A percentile compares a stretch with the other conserved stretches of the same genome.
These are phyloP conservation scores for Eulemur coronatus DNA, from an alignment of 2,797 vertebrate genomes.

Conservation along the genomic window DNA sequence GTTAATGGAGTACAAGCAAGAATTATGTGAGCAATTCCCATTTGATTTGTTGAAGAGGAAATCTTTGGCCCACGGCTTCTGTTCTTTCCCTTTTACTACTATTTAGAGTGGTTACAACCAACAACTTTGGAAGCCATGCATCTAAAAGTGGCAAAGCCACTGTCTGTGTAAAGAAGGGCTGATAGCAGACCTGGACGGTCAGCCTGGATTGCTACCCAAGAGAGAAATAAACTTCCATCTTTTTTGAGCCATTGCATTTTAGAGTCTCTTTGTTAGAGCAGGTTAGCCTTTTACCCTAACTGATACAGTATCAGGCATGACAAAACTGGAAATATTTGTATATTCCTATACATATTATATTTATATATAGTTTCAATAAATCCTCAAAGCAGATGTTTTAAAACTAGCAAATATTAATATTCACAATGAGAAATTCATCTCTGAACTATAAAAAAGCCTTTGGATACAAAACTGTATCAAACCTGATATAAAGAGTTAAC, in stretches of 20 bases:
- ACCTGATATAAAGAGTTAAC: neutral
- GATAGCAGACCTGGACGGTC: neutral
- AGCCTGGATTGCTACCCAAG: neutral
- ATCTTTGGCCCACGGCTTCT: neutral
- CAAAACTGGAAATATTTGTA: slow-evolving; percentile 46
- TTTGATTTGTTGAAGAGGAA: neutral
- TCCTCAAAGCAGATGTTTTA: slow-evolving; percentile 69
- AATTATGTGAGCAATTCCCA: neutral
- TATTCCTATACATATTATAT: slow-evolving; percentile 30
- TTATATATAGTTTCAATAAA: slow-evolving; percentile 72
- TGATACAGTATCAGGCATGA: slow-evolving; percentile 50
- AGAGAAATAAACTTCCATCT: neutral
- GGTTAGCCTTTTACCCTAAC: neutral
- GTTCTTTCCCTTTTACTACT: neutral
- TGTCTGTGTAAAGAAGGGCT: neutral
- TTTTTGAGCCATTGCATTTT: neutral
- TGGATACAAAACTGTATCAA: neutral
- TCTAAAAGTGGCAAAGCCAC: neutral
- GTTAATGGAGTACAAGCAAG: neutral
- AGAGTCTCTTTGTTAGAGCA: neutral
- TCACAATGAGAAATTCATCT: slow-evolving; percentile 70
- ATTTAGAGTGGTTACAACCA: neutral
- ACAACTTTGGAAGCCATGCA: neutral
- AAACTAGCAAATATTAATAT: slow-evolving; percentile 71
- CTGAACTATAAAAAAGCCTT: slow-evolving; percentile 60